These are phyloP conservation scores for Psylliodes chrysocephalus DNA, from an alignment of 2,888 invertebrate species.

Conservation along the genomic window DNA sequence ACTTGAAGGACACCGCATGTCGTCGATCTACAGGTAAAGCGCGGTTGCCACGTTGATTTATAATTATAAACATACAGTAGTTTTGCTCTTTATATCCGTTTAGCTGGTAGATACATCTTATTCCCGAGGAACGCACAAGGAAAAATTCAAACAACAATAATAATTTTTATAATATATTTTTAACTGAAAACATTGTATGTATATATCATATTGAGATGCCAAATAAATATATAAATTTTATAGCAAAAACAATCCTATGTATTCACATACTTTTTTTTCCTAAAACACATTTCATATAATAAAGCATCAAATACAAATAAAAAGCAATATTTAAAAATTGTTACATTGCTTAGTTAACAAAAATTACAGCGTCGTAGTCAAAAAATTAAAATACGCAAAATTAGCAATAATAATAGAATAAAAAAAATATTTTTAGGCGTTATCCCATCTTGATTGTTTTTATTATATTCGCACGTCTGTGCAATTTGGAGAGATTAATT, in stretches of 20 bases:
- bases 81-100: too few relatives aligned
- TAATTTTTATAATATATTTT: constrained; percentile 39
- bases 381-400: constrained; percentile 54
- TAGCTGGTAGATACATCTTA: too few relatives aligned
- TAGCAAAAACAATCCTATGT: constrained; percentile 55
- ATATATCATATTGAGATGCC: constrained; percentile 52
- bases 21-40: too few relatives aligned
- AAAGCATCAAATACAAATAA: constrained; percentile 42
- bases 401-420: constrained; percentile 53
- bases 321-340: constrained; percentile 43
- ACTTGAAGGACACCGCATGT: too few relatives aligned
- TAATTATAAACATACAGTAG: too few relatives aligned
- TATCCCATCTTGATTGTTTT: constrained; percentile 41
- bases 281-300: constrained; percentile 44
- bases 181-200: constrained; percentile 51
- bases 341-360: constrained; percentile 48
- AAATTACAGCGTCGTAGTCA: constrained; percentile 52
- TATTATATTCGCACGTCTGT: constrained; percentile 17
- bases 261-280: constrained; percentile 41
- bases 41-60: too few relatives aligned
- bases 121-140: too few relatives aligned
- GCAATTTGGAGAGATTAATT: constrained; percentile 53
- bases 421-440: constrained; percentile 48
- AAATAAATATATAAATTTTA: constrained; percentile 50
- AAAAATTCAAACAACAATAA: neutral